A percentile compares a stretch with the other conserved stretches of the same genome.
Evolutionary conservation across 2,888 invertebrate genomes (phyloP).

Genomic region (Choristoneura rosaceana): DNA sequence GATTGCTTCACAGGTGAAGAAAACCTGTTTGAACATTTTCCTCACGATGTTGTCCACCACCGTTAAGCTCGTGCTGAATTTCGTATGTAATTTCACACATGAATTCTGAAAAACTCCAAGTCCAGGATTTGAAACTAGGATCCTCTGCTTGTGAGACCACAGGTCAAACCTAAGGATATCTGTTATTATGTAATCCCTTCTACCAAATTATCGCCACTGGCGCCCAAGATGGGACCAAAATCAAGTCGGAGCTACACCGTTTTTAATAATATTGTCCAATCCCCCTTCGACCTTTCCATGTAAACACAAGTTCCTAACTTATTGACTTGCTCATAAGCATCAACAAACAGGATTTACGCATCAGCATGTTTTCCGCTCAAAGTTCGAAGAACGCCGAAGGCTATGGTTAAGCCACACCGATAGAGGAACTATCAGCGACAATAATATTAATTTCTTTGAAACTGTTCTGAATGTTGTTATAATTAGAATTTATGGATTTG

Average conservation of each 20-base stretch:
- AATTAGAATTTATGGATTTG: no score
- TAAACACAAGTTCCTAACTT: neutral
- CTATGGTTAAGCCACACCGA: neutral
- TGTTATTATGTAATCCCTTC: no score
- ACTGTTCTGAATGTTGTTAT: no score
- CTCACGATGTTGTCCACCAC: no score
- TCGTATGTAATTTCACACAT: no score
- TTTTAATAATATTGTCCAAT: neutral
- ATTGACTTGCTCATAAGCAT: slow-evolving; percentile 10
- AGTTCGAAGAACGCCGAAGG: neutral
- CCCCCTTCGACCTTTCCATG: neutral
- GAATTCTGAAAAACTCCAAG: no score
- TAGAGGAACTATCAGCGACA: neutral
- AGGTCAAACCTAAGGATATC: no score
- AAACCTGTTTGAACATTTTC: no score
- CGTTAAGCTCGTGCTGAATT: no score
- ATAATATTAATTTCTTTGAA: neutral
- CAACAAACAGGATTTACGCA: neutral
- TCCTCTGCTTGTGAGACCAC: no score
- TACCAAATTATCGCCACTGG: neutral
- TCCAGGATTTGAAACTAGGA: no score
- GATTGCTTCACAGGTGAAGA: no score
- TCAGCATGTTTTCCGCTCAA: neutral
- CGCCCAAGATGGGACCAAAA: neutral
- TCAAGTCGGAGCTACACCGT: neutral